Conservation (phyloP, 2,797 vertebrate species). For the Lagodon rhomboides region DNA sequence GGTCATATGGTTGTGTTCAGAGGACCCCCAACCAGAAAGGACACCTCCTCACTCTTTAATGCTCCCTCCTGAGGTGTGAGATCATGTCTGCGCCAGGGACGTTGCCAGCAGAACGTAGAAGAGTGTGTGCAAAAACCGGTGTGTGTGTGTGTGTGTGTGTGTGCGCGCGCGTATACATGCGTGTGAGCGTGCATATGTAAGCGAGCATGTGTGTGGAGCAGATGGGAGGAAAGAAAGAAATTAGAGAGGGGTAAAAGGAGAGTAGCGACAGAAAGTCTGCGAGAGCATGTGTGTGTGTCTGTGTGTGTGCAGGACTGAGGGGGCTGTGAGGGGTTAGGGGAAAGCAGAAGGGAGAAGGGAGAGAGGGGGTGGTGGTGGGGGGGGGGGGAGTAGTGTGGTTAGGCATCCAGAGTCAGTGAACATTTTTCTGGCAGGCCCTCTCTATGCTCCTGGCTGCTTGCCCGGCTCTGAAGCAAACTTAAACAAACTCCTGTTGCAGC, state of each 20-base stretch:
- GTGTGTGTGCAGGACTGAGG: conserved; percentile 71
- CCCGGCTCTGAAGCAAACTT: conserved; percentile 98
- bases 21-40: conserved; percentile 69
- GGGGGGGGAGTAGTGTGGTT: conserved; percentile 77
- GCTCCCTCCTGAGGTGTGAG: conserved; percentile 75
- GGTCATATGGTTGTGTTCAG: conserved; percentile 80
- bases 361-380: conserved; percentile 17
- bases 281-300: conserved; percentile 66
- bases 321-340: conserved; percentile 72
- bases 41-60: conserved; percentile 71
- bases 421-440: conserved; percentile 92
- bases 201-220: conserved; percentile 81
- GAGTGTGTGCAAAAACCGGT: conserved; percentile 41
- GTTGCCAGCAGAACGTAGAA: conserved; percentile 63
- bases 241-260: conserved; percentile 84
- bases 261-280: conserved; percentile 85
- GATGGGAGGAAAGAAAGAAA: conserved; percentile 86
- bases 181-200: conserved; percentile 48
- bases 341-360: conserved; percentile 68
- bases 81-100: conserved; percentile 73
- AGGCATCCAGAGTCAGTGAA: conserved; percentile 94
- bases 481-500: conserved; percentile 99
- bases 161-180: conserved; percentile 9
- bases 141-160: conserved; percentile 35
- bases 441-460: conserved; percentile 90